phyloP scores from a whole-genome alignment of 2,113 vertebrate species.

The Trinectes maculatus region DNA sequence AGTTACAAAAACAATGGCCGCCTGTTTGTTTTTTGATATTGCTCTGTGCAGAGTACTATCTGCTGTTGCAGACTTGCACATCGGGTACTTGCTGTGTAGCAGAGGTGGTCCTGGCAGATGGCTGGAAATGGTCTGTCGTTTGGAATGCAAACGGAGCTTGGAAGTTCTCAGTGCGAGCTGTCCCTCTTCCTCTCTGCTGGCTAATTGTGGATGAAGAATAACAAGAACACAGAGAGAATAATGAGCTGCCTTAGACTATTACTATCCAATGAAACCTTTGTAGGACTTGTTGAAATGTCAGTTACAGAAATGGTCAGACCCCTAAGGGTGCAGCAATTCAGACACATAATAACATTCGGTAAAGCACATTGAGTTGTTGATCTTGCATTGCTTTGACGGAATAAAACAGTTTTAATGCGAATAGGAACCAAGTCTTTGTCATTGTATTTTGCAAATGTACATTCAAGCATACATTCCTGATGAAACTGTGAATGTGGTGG shows the following conservation, averaged over 20 bases:
- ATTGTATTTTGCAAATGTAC: too few species aligned
- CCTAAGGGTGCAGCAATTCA: background rate
- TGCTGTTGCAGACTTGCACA: background rate
- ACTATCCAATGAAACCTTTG: slow-evolving; percentile 14
- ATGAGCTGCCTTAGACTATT: slow-evolving; percentile 35
- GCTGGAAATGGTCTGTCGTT: slow-evolving; percentile 25
- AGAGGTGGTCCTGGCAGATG: slow-evolving; percentile 39
- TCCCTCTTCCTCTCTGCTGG: slow-evolving; percentile 37
- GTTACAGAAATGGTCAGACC: background rate
- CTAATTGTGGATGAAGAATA: slow-evolving; percentile 50
- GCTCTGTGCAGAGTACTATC: background rate
- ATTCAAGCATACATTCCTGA: too few species aligned
- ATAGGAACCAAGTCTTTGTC: too few species aligned
- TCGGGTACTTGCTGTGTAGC: slow-evolving; percentile 9
- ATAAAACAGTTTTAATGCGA: background rate
- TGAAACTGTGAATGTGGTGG: background rate
- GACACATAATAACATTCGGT: too few species aligned
- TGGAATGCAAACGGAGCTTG: slow-evolving; percentile 56
- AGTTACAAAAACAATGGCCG: background rate
- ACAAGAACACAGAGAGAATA: slow-evolving; percentile 33
- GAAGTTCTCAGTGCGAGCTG: slow-evolving; percentile 18
- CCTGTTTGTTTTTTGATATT: slow-evolving; percentile 13
- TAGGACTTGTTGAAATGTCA: background rate
- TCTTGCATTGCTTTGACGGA: background rate
- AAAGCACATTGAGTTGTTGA: too few species aligned